phyloP scores from a whole-genome alignment of 2,797 vertebrate species.

The Gephyroberyx darwinii region DNA sequence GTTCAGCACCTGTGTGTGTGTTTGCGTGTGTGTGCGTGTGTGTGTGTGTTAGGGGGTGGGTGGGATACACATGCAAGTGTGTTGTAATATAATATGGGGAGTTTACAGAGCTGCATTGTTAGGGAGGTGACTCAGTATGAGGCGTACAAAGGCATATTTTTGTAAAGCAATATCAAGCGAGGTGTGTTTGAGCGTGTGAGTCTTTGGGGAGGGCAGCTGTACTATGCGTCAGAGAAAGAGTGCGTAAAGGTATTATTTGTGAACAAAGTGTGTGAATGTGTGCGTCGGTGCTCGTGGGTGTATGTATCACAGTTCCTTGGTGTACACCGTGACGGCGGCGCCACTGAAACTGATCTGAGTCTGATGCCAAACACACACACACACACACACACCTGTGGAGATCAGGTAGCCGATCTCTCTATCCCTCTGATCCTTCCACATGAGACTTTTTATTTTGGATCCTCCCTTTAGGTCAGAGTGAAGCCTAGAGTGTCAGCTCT shows the following conservation, averaged over 20 bases:
- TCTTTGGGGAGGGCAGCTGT: conserved; percentile 48
- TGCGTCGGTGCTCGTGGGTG: conserved; percentile 47
- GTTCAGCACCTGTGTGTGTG: conserved; percentile 65
- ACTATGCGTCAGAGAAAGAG: not conserved
- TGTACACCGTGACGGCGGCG: conserved; percentile 39
- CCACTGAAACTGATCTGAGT: conserved; percentile 72
- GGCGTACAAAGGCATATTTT: conserved; percentile 60
- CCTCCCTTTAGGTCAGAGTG: conserved; percentile 55
- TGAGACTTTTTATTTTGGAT: conserved; percentile 69
- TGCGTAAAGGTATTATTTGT: conserved; percentile 58
- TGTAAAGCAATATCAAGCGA: conserved; percentile 63
- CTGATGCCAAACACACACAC: conserved; percentile 37
- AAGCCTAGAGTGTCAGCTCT: conserved; percentile 49
- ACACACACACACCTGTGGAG: conserved; percentile 37
- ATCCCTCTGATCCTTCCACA: conserved; percentile 63
- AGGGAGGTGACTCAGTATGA: conserved; percentile 57
- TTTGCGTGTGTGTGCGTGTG: conserved; percentile 36
- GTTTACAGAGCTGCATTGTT: conserved; percentile 68
- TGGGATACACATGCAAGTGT: conserved; percentile 45
- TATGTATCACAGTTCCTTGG: conserved; percentile 55
- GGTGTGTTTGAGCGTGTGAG: conserved; percentile 40
- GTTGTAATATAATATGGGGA: conserved; percentile 72
- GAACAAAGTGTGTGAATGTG: conserved; percentile 45
- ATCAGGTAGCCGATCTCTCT: conserved; percentile 61
- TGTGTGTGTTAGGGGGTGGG: not conserved